Percentiles rank a stretch among this genome's conserved stretches.
phyloP scores from a whole-genome alignment of 92 coral and sea anemone genomes.

The Palythoa caribaeorum region DNA sequence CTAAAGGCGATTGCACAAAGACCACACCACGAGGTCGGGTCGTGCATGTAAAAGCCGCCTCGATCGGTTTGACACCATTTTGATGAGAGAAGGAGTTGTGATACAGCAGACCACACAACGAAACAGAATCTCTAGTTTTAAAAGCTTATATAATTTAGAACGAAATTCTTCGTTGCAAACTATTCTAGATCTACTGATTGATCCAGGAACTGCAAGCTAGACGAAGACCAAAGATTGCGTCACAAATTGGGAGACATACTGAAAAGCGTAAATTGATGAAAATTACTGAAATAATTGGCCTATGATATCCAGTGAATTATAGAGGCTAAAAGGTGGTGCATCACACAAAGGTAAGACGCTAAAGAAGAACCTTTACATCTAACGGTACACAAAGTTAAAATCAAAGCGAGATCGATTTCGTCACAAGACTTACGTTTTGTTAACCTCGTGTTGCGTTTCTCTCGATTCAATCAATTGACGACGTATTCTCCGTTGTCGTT shows the following conservation, averaged over 20 bases:
- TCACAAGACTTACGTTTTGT: background rate
- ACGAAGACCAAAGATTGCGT: background rate
- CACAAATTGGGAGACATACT: background rate
- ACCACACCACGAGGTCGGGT: conserved; percentile 10
- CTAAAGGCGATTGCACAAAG: background rate
- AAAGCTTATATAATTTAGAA: background rate
- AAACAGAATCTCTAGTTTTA: background rate
- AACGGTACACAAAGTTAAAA: background rate
- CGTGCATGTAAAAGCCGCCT: background rate
- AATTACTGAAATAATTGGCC: background rate
- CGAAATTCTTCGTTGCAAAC: background rate
- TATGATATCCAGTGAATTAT: background rate
- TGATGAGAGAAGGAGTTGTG: background rate
- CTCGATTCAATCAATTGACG: conserved; percentile 13
- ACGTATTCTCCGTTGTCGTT: conserved; percentile 5
- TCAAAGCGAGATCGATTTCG: no score
- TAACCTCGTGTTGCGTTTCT: background rate
- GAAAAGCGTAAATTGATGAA: background rate
- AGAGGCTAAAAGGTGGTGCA: no score
- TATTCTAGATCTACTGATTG: background rate
- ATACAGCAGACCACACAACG: background rate
- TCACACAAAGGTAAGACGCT: conserved; percentile 3
- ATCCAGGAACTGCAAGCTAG: background rate
- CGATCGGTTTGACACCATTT: background rate
- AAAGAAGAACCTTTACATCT: conserved; percentile 9